Conservation (phyloP, 2,888 invertebrate genomes). For the Oxycera nigricornis region DNA sequence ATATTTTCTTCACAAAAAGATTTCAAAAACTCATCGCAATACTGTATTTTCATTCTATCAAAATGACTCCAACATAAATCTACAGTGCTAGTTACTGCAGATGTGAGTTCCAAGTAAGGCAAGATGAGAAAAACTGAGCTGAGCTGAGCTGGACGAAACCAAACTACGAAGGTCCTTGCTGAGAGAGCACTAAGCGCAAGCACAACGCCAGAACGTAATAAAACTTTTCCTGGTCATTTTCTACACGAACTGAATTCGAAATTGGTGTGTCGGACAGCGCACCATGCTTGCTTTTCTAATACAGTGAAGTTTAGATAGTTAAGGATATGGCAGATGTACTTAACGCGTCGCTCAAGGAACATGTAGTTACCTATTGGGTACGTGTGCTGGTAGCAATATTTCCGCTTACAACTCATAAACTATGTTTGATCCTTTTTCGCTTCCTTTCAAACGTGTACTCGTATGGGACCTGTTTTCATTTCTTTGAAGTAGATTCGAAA, state of each 20-base stretch:
- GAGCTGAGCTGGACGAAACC: background rate
- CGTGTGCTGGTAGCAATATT: slow-evolving; percentile 38
- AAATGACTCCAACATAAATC: too few relatives aligned
- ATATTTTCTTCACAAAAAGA: too few relatives aligned
- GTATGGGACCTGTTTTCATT: too few relatives aligned
- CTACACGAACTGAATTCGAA: slow-evolving; percentile 47
- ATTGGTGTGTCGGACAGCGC: slow-evolving; percentile 35
- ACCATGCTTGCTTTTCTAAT: slow-evolving; percentile 1
- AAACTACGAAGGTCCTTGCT: too few relatives aligned
- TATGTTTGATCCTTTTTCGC: too few relatives aligned
- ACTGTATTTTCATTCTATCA: too few relatives aligned
- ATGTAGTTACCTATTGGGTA: slow-evolving; percentile 43
- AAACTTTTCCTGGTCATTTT: slow-evolving; percentile 46
- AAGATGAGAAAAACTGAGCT: slow-evolving; percentile 1
- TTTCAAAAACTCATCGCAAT: too few relatives aligned
- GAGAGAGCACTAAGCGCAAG: background rate
- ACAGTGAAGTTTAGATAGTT: background rate
- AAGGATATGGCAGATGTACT: slow-evolving; percentile 39
- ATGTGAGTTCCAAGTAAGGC: slow-evolving; percentile 20
- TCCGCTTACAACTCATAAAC: slow-evolving; percentile 2
- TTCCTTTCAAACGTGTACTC: too few relatives aligned
- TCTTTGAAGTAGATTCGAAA: too few relatives aligned
- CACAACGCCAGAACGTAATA: slow-evolving; percentile 39
- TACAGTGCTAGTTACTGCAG: too few relatives aligned
- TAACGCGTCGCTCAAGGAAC: slow-evolving; percentile 43